Conservation (phyloP, 2,888 invertebrate genomes). For the Patella pellucida region DNA sequence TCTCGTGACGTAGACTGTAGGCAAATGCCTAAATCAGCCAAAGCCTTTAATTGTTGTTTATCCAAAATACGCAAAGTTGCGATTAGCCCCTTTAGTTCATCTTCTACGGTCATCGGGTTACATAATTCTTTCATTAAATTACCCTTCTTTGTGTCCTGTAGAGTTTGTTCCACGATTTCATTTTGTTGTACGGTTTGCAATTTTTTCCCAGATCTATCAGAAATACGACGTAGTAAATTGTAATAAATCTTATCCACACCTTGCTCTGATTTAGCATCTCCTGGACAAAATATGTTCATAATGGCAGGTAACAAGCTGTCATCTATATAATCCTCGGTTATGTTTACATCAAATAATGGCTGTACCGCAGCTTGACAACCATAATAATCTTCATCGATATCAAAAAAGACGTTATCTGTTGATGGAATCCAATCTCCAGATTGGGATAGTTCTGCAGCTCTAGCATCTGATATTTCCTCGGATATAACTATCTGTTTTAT, state of each 20-base stretch:
- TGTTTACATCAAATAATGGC: constrained; percentile 37
- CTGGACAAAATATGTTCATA: constrained; percentile 40
- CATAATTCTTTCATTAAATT: no score
- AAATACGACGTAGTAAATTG: no score
- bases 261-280: constrained; percentile 35
- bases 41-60: constrained; percentile 19
- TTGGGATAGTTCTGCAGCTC: constrained; percentile 31
- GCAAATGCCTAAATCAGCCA: constrained; percentile 48
- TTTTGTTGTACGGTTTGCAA: no score
- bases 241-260: constrained; percentile 30
- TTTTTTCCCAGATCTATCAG: no score
- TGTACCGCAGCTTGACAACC: constrained; percentile 46
- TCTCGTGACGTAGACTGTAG: constrained; percentile 40
- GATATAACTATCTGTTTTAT: constrained; percentile 33
- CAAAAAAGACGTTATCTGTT: constrained; percentile 40
- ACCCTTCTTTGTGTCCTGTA: no score
- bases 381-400: constrained; percentile 52
- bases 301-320: constrained; percentile 32
- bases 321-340: constrained; percentile 28
- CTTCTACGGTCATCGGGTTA: no score
- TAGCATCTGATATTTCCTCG: constrained; percentile 41
- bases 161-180: no score
- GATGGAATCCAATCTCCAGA: constrained; percentile 26
- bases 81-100: no score
- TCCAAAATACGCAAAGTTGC: no score